Conservation (phyloP, 2,113 vertebrate species). For the Todiramphus saurophagus region DNA sequence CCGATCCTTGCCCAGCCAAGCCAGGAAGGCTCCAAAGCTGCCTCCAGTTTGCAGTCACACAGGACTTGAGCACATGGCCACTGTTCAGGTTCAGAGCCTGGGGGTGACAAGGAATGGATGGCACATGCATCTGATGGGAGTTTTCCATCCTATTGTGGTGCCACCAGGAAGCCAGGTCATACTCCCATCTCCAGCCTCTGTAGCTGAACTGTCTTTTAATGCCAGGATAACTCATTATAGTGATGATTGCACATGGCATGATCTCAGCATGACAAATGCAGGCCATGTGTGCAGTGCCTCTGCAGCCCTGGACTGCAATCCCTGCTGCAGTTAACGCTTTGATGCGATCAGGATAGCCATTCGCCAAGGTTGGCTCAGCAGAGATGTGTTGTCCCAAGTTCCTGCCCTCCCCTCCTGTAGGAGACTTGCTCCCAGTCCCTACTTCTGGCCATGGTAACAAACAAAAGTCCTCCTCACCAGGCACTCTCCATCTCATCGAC, state of each 20-base stretch:
- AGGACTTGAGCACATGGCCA: accelerated
- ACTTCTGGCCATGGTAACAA: constrained; percentile 25
- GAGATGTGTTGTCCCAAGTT: not conserved
- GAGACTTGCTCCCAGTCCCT: not conserved
- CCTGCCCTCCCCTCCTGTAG: not conserved
- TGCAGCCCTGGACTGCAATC: not conserved
- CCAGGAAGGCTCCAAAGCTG: not conserved
- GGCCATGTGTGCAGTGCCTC: not conserved
- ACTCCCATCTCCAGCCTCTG: not conserved
- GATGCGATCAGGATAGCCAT: not conserved
- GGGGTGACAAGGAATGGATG: not conserved
- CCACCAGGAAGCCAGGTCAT: not conserved
- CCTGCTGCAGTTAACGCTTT: not conserved
- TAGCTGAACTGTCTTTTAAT: not conserved
- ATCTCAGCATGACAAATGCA: not conserved
- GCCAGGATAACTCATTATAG: not conserved
- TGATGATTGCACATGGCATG: not conserved
- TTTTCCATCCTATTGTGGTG: not conserved
- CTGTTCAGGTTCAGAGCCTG: not conserved
- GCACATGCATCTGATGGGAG: not conserved
- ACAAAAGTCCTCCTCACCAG: not conserved
- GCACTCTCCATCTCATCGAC: constrained; percentile 63
- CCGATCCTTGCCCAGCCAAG: not conserved
- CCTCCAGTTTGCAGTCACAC: not conserved
- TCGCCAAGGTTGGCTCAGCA: not conserved